Evolutionary conservation across 2,113 vertebrate genomes (phyloP).

Genomic region (Ictalurus punctatus): DNA sequence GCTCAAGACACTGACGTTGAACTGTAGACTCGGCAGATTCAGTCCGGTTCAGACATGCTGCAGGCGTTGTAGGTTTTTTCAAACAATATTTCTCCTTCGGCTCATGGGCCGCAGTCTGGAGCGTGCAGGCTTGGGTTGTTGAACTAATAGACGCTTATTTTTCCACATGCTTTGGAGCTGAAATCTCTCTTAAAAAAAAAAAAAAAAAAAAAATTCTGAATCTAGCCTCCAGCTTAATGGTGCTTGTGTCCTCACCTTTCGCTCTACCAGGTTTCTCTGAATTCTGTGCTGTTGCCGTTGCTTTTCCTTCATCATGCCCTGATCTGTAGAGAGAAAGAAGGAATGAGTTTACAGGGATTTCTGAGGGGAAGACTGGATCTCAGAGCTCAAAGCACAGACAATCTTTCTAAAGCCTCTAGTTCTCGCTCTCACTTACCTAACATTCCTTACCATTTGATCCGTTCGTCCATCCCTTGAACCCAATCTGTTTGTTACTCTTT

Average conservation of each 20-base stretch:
- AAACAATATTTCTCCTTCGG: not conserved
- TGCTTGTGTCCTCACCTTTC: slow-evolving; percentile 32
- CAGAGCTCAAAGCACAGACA: slow-evolving; percentile 43
- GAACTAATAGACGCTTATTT: not conserved
- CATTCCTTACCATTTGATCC: not conserved
- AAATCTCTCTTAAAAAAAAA: slow-evolving; percentile 8
- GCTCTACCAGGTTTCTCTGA: slow-evolving; percentile 38
- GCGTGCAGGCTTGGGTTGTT: not conserved
- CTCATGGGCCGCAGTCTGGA: not conserved
- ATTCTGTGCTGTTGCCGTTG: not conserved
- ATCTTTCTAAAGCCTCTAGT: slow-evolving; percentile 40
- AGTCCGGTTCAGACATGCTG: not conserved
- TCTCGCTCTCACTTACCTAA: slow-evolving; percentile 2
- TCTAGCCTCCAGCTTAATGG: slow-evolving; percentile 22
- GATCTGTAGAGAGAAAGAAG: slow-evolving; percentile 14
- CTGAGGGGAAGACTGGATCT: slow-evolving; percentile 4
- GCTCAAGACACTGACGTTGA: slow-evolving; percentile 50
- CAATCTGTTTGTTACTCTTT: not conserved
- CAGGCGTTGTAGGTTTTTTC: not conserved
- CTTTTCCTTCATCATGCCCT: slow-evolving; percentile 47
- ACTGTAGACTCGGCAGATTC: not conserved
- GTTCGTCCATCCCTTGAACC: not conserved
- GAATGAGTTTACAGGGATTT: not conserved
- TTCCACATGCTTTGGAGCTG: not conserved
- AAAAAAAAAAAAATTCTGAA: slow-evolving; percentile 24